These are phyloP conservation scores for Solenopsis fugax DNA, from an alignment of 1,140 invertebrate species.

Conservation along the genomic window DNA sequence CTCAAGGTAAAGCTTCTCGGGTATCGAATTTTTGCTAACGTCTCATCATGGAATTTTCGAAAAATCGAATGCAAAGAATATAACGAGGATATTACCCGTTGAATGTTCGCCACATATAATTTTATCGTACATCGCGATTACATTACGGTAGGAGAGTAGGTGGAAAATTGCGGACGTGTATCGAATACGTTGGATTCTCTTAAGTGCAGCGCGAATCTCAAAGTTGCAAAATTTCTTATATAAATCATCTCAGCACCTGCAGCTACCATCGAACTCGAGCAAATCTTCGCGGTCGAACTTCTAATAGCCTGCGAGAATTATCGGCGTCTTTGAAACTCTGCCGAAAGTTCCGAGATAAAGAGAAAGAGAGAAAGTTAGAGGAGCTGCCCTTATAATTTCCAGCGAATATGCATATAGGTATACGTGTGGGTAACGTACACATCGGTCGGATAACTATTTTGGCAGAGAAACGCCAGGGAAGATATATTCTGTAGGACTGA, in stretches of 20 bases:
- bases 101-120: neutral
- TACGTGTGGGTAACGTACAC: neutral
- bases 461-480: neutral
- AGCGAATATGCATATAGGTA: constrained; percentile 4
- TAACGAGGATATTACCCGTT: neutral
- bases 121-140: constrained; percentile 9
- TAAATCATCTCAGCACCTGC: constrained; percentile 60
- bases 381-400: constrained; percentile 28
- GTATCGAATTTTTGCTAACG: neutral
- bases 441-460: constrained; percentile 49
- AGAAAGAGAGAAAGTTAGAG: constrained; percentile 7
- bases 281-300: constrained; percentile 64
- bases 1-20: neutral
- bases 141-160: neutral
- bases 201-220: constrained; percentile 32
- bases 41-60: neutral
- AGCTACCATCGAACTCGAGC: constrained; percentile 36
- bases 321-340: constrained; percentile 65
- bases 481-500: constrained; percentile 12
- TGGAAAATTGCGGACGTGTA: constrained; percentile 22
- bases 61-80: neutral
- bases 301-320: constrained; percentile 67
- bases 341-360: constrained; percentile 24
- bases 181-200: constrained; percentile 13
- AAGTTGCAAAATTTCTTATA: constrained; percentile 53